Conservation (phyloP, 2,113 vertebrate genomes). For the Bambusicola thoracicus region DNA sequence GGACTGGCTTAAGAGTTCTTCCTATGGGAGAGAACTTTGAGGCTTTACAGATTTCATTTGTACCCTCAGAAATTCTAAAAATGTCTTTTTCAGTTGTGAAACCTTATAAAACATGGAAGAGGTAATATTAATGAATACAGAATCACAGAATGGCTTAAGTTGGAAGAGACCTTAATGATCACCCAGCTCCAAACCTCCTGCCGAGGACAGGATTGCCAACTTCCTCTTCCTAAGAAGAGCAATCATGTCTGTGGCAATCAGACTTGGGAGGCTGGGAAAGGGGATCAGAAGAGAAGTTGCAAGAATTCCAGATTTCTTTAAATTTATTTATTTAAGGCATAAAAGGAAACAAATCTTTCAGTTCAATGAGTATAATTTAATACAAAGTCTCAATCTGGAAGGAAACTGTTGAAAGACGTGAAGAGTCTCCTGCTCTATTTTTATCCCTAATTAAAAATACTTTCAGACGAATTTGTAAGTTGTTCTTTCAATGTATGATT, state of each 20-base stretch:
- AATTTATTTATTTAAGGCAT: background rate
- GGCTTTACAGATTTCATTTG: background rate
- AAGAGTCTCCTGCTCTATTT: background rate
- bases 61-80: background rate
- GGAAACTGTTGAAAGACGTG: background rate
- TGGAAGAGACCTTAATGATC: too few species aligned
- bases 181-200: too few species aligned
- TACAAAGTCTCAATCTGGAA: background rate
- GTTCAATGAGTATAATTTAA: background rate
- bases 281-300: rapidly evolving
- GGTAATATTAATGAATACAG: background rate
- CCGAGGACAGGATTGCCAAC: too few species aligned
- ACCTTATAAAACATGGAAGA: background rate
- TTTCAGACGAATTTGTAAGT: background rate
- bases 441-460: background rate
- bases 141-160: too few species aligned
- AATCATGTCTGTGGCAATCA: background rate
- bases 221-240: background rate
- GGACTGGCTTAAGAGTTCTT: background rate
- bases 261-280: background rate
- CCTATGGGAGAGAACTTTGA: background rate
- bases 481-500: background rate
- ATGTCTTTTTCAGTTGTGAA: background rate
- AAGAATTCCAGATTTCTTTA: background rate
- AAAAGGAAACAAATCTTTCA: background rate